A percentile compares a stretch with the other conserved stretches of the same genome.
phyloP scores from a whole-genome alignment of 2,888 invertebrate species.

The Nowickia ferox region DNA sequence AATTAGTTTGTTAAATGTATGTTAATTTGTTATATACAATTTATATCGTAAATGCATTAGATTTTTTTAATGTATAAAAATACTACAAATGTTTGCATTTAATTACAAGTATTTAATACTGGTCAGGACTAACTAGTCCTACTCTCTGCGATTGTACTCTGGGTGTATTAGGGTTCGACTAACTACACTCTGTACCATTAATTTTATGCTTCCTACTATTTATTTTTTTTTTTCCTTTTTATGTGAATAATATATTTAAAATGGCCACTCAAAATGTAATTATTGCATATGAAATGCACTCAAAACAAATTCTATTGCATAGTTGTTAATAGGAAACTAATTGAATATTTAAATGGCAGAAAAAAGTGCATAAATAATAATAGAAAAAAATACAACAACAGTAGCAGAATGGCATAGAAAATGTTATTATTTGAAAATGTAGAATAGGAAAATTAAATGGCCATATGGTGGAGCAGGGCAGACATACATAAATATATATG shows the following conservation, averaged over 20 bases:
- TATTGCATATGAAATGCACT: constrained; percentile 72
- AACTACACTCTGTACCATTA: constrained; percentile 23
- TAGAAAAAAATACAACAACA: not conserved
- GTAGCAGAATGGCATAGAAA: constrained; percentile 41
- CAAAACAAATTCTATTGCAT: constrained; percentile 49
- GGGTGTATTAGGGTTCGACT: not conserved
- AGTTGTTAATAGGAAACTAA: constrained; percentile 69
- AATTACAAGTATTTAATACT: constrained; percentile 64
- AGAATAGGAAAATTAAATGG: not conserved
- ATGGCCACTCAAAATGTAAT: constrained; percentile 72
- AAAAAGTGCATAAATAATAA: constrained; percentile 45
- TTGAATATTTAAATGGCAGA: constrained; percentile 69
- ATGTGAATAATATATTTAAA: constrained; percentile 67
- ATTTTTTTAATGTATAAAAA: constrained; percentile 40
- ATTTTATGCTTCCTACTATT: constrained; percentile 32
- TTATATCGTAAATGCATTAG: constrained; percentile 70
- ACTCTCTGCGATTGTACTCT: not conserved
- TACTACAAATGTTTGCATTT: constrained; percentile 64
- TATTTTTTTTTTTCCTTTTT: constrained; percentile 14
- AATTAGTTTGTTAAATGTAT: constrained; percentile 72
- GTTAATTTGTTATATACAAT: constrained; percentile 69
- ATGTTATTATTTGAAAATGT: constrained; percentile 25
- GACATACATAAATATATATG: too few species aligned
- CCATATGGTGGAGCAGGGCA: not conserved
- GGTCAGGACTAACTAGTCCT: constrained; percentile 40